Evolutionary conservation across 2,797 vertebrate genomes (phyloP), one percentile per base, ranked within the genome.

Genomic region (Etheostoma perlongum): DNA sequence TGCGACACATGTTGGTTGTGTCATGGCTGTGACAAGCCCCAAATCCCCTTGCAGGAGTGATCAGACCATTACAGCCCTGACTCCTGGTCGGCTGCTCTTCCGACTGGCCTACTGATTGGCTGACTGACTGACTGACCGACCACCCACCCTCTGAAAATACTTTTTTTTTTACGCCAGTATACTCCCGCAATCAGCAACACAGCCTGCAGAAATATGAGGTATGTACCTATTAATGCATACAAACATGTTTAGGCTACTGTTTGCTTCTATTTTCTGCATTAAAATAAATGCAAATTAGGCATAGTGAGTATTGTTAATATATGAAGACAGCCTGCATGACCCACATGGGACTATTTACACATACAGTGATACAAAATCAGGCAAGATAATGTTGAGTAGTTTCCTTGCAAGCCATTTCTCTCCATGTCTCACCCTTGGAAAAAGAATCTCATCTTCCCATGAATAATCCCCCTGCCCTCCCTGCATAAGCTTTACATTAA

Each of bases 401-500:
- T 79, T 82, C 21, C 68, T 40, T 51, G 19, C 57, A 58, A 82
- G 79, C 85, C 4, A 53, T 83, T 75, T 62, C 69, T 69, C 75
- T 52, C 54, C 8, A 42, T 62, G 54, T 74, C 55, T 75, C 53
- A 65, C 49, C 46, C 40, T 68, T 74, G 62, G 49, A 77, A 63
- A 86, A 67, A 78, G 27, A 70, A 72, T 70, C 80, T 89, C 65
- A 70, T 83, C 86, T 83, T 78, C 65, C 67, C 2, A 4, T 76
- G 82, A 82, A 89, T 85, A 93, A 91, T 83, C 78, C 83, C 57
- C 30, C 36, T 76, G 61, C 44, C 69, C 82, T 71, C 69, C 15
- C 65, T 55, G 82, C 90, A 91, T 87, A 87, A 89, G 86, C 76
- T 81, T 57, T 13, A 74, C 84, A 89, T 89, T 88, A 91, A 91